Evolutionary conservation across 92 coral and sea anemone species (phyloP), one percentile per base, ranked within the genome.

Genomic region (Nematostella vectensis): DNA sequence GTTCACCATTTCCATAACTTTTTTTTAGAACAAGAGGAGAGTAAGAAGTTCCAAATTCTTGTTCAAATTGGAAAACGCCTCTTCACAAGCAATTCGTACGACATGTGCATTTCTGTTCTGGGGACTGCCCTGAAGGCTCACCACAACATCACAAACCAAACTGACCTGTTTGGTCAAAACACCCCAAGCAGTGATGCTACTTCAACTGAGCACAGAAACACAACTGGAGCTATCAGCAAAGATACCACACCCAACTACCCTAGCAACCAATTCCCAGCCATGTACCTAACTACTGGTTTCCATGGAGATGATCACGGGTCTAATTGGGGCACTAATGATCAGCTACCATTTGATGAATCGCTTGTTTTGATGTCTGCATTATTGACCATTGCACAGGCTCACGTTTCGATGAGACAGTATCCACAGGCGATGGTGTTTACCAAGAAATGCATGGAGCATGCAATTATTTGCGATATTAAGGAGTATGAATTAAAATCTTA

Each of bases 401-500:
- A 81, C 54, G 58, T 75, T 43, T 44, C 68, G 0, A 44, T 75
- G 55, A 40, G 65, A 17, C 63, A 80, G 21, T 72, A 65, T 57
- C 48, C 36, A 12, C 56, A 52, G 57, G 84, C 95, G 2, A 67
- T 85, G 25, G 11, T 31, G 2, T 67, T 74, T 49, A 57, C 81
- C 29, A 67, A 55, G 40, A 62, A 67, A 45, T 75, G 88, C 56
- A 67, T 85, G 25, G 31, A 62, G 11, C 27, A 71, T 36, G 88
- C 95, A 26, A 66, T 75, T 57, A 78, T 75, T 21, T 52, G 49
- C 28, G 72, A 58, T 27, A 74, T 40, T 43, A 75, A 58, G 38
- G 88, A 85, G 39, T 81, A 80, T 63, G 88, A 80, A 47, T 54
- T 85, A 26, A 80, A 81, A 48, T 65, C 81, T 1, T 85, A 80